These are phyloP conservation scores for Hymenochirus boettgeri DNA, from an alignment of 2,113 vertebrate species.

Conservation along the genomic window DNA sequence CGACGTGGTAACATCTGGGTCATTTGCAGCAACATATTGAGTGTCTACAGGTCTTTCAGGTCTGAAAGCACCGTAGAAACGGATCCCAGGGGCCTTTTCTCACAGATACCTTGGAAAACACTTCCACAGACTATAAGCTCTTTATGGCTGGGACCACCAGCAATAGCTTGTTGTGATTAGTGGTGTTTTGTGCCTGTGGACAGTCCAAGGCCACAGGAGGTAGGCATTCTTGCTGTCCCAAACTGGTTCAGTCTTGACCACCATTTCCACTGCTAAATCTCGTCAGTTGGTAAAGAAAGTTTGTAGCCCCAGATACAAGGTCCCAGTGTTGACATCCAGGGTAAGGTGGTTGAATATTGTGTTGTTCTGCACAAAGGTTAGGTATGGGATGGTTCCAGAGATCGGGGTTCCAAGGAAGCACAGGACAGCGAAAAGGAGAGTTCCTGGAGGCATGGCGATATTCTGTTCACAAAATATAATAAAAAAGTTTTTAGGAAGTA, in stretches of 20 bases:
- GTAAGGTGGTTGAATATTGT: slow-evolving; percentile 85
- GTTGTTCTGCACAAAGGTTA: slow-evolving; percentile 67
- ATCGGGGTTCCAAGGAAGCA: slow-evolving; percentile 57
- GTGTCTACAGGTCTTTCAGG: slow-evolving; percentile 86
- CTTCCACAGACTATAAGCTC: slow-evolving; percentile 92
- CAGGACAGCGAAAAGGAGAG: slow-evolving; percentile 63
- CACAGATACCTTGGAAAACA: slow-evolving; percentile 89
- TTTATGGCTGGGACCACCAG: slow-evolving; percentile 73
- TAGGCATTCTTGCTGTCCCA: slow-evolving; percentile 86
- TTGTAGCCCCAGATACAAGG: slow-evolving; percentile 82
- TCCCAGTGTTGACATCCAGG: slow-evolving; percentile 70
- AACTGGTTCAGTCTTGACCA: slow-evolving; percentile 76
- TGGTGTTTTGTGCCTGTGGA: slow-evolving; percentile 77
- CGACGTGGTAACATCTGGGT: slow-evolving; percentile 90
- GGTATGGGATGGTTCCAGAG: slow-evolving; percentile 52
- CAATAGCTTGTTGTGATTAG: slow-evolving; percentile 91
- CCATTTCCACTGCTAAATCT: slow-evolving; percentile 65
- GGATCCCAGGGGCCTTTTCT: slow-evolving; percentile 75
- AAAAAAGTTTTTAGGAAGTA: no score
- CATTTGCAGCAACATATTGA: slow-evolving; percentile 92
- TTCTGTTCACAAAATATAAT: slow-evolving; percentile 66
- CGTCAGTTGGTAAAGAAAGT: slow-evolving; percentile 88
- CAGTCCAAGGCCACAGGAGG: slow-evolving; percentile 85
- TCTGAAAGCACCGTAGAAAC: slow-evolving; percentile 72
- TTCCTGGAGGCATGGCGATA: slow-evolving; percentile 86